phyloP scores from a whole-genome alignment of 1,140 invertebrate species.

The Drosophila grimshawi region DNA sequence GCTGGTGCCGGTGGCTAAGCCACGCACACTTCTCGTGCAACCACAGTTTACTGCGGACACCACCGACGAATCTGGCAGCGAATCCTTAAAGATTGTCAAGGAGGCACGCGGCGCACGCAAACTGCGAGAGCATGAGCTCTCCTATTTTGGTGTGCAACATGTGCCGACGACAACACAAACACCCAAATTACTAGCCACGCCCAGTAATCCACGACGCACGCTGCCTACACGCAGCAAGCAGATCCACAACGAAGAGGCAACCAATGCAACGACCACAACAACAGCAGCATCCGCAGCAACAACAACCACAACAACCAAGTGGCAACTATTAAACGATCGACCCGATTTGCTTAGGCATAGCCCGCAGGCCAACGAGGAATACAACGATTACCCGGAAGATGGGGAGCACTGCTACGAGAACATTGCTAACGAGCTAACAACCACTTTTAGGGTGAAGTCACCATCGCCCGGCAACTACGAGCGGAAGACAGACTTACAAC shows the following conservation, averaged over 20 bases:
- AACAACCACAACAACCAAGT: constrained; percentile 66
- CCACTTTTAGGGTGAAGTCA: constrained; percentile 73
- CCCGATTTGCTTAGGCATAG: constrained; percentile 81
- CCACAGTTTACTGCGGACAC: constrained; percentile 40
- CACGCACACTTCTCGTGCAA: constrained; percentile 69
- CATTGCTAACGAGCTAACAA: constrained; percentile 74
- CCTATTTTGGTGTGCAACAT: constrained; percentile 84
- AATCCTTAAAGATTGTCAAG: constrained; percentile 78
- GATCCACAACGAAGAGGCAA: constrained; percentile 46
- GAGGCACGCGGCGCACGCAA: constrained; percentile 84
- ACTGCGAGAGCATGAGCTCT: constrained; percentile 84
- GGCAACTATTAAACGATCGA: constrained; percentile 79
- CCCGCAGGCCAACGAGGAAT: constrained; percentile 55
- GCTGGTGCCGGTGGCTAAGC: constrained; percentile 72
- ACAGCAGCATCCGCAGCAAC: constrained; percentile 13
- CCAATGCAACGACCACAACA: constrained; percentile 1
- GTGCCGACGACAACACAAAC: constrained; percentile 32
- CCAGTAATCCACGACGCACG: constrained; percentile 60
- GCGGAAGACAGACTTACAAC: constrained; percentile 72
- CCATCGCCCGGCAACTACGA: constrained; percentile 62
- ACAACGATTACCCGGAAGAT: constrained; percentile 47
- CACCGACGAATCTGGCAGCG: constrained; percentile 51
- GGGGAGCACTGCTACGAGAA: constrained; percentile 78
- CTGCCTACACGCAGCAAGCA: constrained; percentile 65
- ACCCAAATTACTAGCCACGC: constrained; percentile 26